phyloP scores from a whole-genome alignment of 2,113 vertebrate genomes.

The Oncorhynchus tshawytscha region DNA sequence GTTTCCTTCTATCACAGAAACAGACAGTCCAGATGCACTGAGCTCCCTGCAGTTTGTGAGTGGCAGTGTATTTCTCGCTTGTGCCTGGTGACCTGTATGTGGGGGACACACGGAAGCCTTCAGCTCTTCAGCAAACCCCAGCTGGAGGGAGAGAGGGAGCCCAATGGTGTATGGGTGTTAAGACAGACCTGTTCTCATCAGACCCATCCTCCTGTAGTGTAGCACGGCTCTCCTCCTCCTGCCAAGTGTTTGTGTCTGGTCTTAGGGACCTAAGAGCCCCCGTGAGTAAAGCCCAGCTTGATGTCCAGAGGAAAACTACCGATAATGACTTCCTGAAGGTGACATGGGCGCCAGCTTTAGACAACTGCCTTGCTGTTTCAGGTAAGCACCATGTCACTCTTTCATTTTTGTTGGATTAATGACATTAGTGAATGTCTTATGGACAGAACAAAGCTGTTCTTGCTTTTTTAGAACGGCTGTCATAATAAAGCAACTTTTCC shows the following conservation, averaged over 20 bases:
- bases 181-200: background rate
- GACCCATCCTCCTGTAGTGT: slow-evolving; percentile 44
- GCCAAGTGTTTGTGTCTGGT: slow-evolving; percentile 73
- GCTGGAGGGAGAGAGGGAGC: rapidly evolving
- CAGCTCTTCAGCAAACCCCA: background rate
- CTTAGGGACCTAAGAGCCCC: slow-evolving; percentile 57
- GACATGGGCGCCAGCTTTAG: slow-evolving; percentile 81
- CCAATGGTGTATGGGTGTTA: slow-evolving; percentile 71
- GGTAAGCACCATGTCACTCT: slow-evolving; percentile 64
- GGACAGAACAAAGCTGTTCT: background rate
- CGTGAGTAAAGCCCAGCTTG: slow-evolving; percentile 62
- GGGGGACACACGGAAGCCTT: slow-evolving; percentile 70
- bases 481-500: too few relatives aligned
- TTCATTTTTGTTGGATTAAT: too few relatives aligned
- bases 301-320: slow-evolving; percentile 18
- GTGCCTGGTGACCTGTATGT: slow-evolving; percentile 76
- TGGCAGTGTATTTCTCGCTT: slow-evolving; percentile 66
- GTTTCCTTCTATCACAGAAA: slow-evolving; percentile 41
- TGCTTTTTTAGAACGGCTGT: background rate
- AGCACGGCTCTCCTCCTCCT: slow-evolving; percentile 70
- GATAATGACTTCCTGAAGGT: slow-evolving; percentile 61
- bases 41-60: slow-evolving; percentile 74
- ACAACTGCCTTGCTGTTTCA: slow-evolving; percentile 76
- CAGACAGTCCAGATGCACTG: slow-evolving; percentile 60
- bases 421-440: background rate